These are phyloP conservation scores for Agrenia bidenticulata DNA, from an alignment of 2,888 invertebrate species.

Conservation along the genomic window DNA sequence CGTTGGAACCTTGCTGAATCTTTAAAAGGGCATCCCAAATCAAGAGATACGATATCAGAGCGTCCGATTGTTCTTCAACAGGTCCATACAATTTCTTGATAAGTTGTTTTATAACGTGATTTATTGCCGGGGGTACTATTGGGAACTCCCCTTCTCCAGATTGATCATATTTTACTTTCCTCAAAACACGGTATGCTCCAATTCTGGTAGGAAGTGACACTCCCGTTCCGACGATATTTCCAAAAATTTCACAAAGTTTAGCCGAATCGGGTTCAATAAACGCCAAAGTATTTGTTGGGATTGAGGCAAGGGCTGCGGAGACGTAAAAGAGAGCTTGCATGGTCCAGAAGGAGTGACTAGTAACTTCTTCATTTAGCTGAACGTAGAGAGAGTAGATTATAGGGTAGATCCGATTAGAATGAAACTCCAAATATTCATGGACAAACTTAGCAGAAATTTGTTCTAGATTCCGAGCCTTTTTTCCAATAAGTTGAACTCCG, in stretches of 20 bases:
- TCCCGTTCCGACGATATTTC: slow-evolving; percentile 28
- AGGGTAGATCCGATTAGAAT: slow-evolving; percentile 44
- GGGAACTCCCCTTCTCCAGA: slow-evolving; percentile 36
- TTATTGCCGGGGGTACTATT: slow-evolving; percentile 36
- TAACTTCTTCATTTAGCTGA: slow-evolving; percentile 30
- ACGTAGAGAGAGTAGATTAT: slow-evolving; percentile 43
- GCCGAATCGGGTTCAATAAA: slow-evolving; percentile 46
- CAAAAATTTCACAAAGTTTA: slow-evolving; percentile 35
- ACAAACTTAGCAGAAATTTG: slow-evolving; percentile 28
- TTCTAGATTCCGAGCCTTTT: slow-evolving; percentile 21
- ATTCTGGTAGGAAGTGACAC: slow-evolving; percentile 25
- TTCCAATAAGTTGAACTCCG: slow-evolving; percentile 32
- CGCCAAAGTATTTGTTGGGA: slow-evolving; percentile 40
- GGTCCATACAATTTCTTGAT: slow-evolving; percentile 2
- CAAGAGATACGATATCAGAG: slow-evolving; percentile 50
- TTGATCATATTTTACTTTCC: slow-evolving; percentile 38
- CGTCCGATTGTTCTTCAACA: slow-evolving; percentile 11
- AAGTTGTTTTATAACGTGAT: slow-evolving; percentile 20
- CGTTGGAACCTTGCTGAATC: slow-evolving; percentile 42
- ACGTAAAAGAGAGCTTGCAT: slow-evolving; percentile 30
- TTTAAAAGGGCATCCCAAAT: slow-evolving; percentile 51
- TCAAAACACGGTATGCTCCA: slow-evolving; percentile 36
- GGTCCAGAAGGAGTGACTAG: slow-evolving; percentile 29
- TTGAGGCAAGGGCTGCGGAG: slow-evolving; percentile 34
- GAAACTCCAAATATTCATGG: slow-evolving; percentile 47